Base-by-base conservation (phyloP, 2,888 invertebrate species). In the Polyploca ridens region DNA sequence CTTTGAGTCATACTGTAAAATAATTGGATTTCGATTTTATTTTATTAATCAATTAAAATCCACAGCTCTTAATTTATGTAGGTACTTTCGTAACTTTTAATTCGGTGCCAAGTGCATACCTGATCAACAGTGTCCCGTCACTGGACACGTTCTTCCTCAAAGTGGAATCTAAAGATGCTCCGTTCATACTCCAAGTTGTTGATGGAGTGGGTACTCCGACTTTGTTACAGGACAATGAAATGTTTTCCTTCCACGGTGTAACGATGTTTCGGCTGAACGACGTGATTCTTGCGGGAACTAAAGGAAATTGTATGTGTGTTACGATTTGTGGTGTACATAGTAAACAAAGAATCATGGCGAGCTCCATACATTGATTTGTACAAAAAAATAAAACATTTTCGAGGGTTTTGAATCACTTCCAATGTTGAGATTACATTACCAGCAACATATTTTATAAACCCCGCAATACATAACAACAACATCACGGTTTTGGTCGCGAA, bases 171-270 rank as follows among this genome's bases (percentile, higher is more conserved):
- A 98, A 92, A 13, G 95, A 93, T 65, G 96, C 96, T 0, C 97
- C 97, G 78, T 97, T 96, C 89, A 97, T 96, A 65, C 96, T 96
- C 98, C 98, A 98, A 61, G 95, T 95, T 33, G 97, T 96, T 0
- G 96, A 95, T 0, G 98, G 97, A 3, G 95, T 93, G 0, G 98
- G 98, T 1, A 96, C 94, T 3, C 98, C 98, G 0, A 98, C 98
- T 85, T 97, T 96, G 75, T 96, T 96, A 83, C 99, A 99, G 0
- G 97, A 96, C 46, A 99, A 89, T 38, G 96, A 96, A 49, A 98
- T 95, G 78, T 97, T 96, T 84, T 97, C 97, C 80, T 98, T 98
- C 98, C 98, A 98, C 1, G 98, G 97, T 6, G 96, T 97, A 38
- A 97, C 95, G 71, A 97, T 95, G 75, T 95, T 95, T 69, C 96